Conservation (phyloP, 2,888 invertebrate species). For the Rhagonycha lutea region DNA sequence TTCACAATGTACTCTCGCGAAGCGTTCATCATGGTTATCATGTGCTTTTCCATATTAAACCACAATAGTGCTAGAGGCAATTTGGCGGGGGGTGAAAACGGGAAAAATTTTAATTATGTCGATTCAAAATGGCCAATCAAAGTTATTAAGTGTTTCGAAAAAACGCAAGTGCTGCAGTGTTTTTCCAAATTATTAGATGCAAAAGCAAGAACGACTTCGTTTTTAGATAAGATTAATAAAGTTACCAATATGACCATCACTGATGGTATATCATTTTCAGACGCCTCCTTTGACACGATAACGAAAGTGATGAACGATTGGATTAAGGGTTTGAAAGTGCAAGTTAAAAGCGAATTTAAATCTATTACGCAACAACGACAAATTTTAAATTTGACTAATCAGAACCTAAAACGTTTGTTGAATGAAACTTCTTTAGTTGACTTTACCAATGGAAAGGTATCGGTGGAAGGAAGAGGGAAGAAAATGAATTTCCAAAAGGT, state of each 20-base stretch:
- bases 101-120: not conserved
- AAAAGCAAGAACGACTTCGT: not conserved
- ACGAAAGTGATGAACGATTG: not conserved
- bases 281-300: not conserved
- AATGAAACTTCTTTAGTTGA: not conserved
- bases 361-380: not conserved
- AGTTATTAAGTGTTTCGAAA: conserved; percentile 7
- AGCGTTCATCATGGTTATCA: conserved; percentile 7
- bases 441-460: not conserved
- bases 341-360: not conserved
- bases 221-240: not conserved
- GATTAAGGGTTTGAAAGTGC: not conserved
- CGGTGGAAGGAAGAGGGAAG: conserved; percentile 6
- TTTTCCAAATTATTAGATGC: not conserved
- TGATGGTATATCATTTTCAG: not conserved
- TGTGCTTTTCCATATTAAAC: not conserved
- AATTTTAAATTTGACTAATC: not conserved
- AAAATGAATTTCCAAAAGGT: conserved; percentile 3
- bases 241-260: not conserved
- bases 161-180: not conserved
- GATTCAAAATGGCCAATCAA: conserved; percentile 12
- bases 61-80: not conserved
- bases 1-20: conserved; percentile 15
- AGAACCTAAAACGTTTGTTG: not conserved
- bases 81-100: not conserved